Evolutionary conservation across 2,797 vertebrate genomes (phyloP), one percentile per base, ranked within the genome.

Genomic region (Aulostomus chinensis): DNA sequence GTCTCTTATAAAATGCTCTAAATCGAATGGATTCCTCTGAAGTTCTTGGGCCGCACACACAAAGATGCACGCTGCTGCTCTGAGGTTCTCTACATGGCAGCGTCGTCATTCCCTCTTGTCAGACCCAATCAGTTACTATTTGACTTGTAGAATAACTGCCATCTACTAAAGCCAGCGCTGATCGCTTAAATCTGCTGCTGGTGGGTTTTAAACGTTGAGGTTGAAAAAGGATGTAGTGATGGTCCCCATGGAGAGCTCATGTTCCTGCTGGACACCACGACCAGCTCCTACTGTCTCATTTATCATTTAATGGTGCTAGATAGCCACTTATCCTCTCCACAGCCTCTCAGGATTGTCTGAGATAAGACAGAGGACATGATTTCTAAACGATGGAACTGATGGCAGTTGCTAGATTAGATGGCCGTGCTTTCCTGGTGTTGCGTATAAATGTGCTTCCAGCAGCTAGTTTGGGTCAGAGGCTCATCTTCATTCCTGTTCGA

Each of bases 281-380:
- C 54, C 69, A 55, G 58, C 51, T 50, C 32, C 38, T 32, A 20
- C 53, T 38, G 38, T 47, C 62, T 68, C 60, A 58, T 65, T 68
- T 58, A 58, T 70, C 31, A 63, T 62, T 17, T 20, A 9, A 54
- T 54, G 24, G 40, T 54, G 58, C 40, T 40, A 31, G 38, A 52
- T 34, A 43, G 18, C 31, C 35, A 10, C 31, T 60, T 49, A 62
- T 53, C 16, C 45, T 17, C 37, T 34, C 35, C 15, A 13, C 31
- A 38, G 37, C 11, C 37, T 42, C 39, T 39, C 6, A 7, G 26
- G 37, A 17, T 36, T 58, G 64, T 61, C 17, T 22, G 9, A 51
- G 5, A 15, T 7, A 50, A 43, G 39, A 11, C 6, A 13, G 28
- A 38, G 14, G 2, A 2, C 4, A 2, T 12, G 9, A 20, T 35